Base-by-base conservation (phyloP, 2,113 vertebrate species). In the Xyliphius kryptos region DNA sequence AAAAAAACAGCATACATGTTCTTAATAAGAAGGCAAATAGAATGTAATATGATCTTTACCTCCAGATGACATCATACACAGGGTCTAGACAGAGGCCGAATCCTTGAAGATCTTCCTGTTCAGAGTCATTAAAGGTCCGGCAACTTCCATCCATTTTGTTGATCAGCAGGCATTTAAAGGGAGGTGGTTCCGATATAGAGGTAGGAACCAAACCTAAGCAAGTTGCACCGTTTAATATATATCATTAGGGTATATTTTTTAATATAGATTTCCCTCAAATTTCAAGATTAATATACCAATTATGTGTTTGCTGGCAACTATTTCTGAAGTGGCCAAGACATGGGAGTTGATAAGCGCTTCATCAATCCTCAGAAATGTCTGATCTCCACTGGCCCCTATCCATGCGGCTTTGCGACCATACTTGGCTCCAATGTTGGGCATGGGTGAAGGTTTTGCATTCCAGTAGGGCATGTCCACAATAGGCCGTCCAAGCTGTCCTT, bases 261-360 rank as follows among this genome's bases (percentile, higher is more conserved):
- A n/a, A n/a, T n/a, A n/a, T n/a, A n/a, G 26, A 32, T 2, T 32
- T n/a, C n/a, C n/a, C 26, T 41, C 10, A 41, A 9, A 12, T 12
- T 9, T 12, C 3, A 41, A 12, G 40, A 3, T 7, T n/a, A n/a
- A n/a, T n/a, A n/a, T 88, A 83, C 91, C 91, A 83, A 99, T 98
- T 69, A 99, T 99, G 75, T 96, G 92, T 73, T 91, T 93, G 86
- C 94, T 99, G 73, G 96, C 96, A 85, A 99, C 98, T 76, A 99
- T 97, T 83, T 99, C 95, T 2, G 96, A 99, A 44, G 95, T 97
- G 63, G 96, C 91, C 55, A 99, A 86, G 52, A 99, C 95, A 17
- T 99, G 96, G 57, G 94, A 95, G 85, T 99, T 99, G 78, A 99
- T 98, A 21, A 99, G 94, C 32, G 96, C 96, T 86, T 99, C 96